phyloP scores from a whole-genome alignment of 1,140 invertebrate species.

The Leptinotarsa undecemlineata region DNA sequence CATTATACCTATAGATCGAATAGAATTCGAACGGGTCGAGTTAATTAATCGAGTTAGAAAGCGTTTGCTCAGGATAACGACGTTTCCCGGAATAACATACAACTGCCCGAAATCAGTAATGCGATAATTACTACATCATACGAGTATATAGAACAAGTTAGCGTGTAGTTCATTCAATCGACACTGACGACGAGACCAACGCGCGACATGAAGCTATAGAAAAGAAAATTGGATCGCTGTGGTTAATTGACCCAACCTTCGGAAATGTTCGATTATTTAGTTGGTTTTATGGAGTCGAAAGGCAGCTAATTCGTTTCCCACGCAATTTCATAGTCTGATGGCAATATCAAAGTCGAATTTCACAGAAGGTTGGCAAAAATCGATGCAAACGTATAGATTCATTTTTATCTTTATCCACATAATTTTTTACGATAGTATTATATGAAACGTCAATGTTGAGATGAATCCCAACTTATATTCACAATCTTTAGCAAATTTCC shows the following conservation, averaged over 20 bases:
- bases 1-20: no score
- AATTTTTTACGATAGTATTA: no score
- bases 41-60: slow-evolving; percentile 4
- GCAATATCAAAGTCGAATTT: no score
- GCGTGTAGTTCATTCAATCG: background rate
- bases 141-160: background rate
- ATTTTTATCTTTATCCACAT: no score
- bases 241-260: background rate
- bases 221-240: slow-evolving; percentile 8
- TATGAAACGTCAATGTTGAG: no score
- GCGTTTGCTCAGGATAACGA: background rate
- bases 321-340: background rate
- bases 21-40: background rate
- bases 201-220: background rate
- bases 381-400: no score
- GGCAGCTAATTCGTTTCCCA: background rate
- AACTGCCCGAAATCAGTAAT: slow-evolving; percentile 1
- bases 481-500: no score
- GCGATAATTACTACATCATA: background rate
- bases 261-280: slow-evolving; percentile 6
- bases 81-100: background rate
- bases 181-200: background rate
- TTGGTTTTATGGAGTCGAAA: background rate
- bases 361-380: no score
- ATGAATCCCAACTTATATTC: no score